Evolutionary conservation across 2,888 invertebrate genomes (phyloP).

Genomic region (Mimachlamys varia): DNA sequence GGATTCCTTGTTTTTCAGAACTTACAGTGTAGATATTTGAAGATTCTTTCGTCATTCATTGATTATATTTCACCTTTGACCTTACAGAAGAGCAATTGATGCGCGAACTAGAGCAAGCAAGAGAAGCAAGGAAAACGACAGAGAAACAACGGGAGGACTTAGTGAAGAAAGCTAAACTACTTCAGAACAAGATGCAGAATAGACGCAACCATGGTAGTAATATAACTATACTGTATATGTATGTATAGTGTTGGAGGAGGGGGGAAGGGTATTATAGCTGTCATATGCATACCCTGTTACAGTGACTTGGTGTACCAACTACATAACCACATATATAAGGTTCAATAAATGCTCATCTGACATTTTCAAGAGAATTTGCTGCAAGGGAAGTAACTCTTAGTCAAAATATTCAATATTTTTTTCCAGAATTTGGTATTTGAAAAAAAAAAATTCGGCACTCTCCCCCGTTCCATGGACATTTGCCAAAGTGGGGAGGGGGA

Average conservation of each 20-base stretch:
- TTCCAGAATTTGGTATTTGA: no score
- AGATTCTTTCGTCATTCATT: background rate
- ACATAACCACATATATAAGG: no score
- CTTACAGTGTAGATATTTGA: background rate
- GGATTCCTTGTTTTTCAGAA: background rate
- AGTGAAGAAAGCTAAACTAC: slow-evolving; percentile 78
- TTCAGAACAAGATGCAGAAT: slow-evolving; percentile 79
- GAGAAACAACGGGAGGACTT: slow-evolving; percentile 80
- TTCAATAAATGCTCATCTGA: no score
- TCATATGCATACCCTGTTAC: no score
- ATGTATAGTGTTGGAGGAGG: background rate
- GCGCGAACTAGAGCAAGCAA: slow-evolving; percentile 73
- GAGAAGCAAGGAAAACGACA: slow-evolving; percentile 70
- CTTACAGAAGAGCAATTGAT: slow-evolving; percentile 70
- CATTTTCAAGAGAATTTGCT: no score
- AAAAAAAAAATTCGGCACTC: no score
- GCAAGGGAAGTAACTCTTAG: no score
- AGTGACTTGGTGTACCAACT: no score
- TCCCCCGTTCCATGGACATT: no score
- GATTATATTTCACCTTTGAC: background rate
- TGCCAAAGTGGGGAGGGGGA: no score
- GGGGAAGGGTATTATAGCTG: background rate
- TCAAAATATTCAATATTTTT: no score
- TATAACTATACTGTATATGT: no score
- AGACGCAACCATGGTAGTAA: slow-evolving; percentile 78